These are phyloP conservation scores for Parnassius glacialis DNA, from an alignment of 2,888 invertebrate genomes.

Conservation along the genomic window DNA sequence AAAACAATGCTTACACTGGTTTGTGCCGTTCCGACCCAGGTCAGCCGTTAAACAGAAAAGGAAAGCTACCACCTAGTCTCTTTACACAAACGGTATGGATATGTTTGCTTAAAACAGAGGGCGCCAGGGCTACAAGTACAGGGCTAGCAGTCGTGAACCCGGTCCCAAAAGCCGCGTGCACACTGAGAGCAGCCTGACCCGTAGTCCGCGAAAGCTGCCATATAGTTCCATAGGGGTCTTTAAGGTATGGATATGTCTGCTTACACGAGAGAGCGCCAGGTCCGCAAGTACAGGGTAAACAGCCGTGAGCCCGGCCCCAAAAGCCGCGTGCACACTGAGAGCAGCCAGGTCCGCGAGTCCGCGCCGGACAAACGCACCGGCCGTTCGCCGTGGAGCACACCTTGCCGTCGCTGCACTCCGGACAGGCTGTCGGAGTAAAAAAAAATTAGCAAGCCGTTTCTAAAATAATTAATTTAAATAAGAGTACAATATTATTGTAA, in stretches of 20 bases:
- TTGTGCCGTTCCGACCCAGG: too few relatives aligned
- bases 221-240: too few relatives aligned
- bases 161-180: slow-evolving; percentile 89
- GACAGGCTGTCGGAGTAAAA: slow-evolving; percentile 83
- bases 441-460: too few relatives aligned
- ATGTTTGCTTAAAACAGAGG: slow-evolving; percentile 47
- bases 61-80: too few relatives aligned
- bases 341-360: slow-evolving; percentile 91
- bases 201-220: slow-evolving; percentile 81
- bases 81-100: too few relatives aligned
- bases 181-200: slow-evolving; percentile 87
- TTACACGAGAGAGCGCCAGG: slow-evolving; percentile 60
- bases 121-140: slow-evolving; percentile 83
- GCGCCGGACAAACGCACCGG: slow-evolving; percentile 94
- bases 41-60: too few relatives aligned
- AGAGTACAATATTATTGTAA: too few relatives aligned
- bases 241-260: slow-evolving; percentile 23
- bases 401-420: slow-evolving; percentile 90
- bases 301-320: slow-evolving; percentile 92
- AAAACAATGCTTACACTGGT: too few relatives aligned
- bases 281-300: slow-evolving; percentile 86
- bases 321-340: slow-evolving; percentile 89
- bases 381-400: slow-evolving; percentile 95
- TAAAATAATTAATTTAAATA: too few relatives aligned
- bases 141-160: slow-evolving; percentile 90